Evolutionary conservation across 2,888 invertebrate genomes (phyloP), one percentile per base, ranked within the genome.

Genomic region (Ophion ventricosus): DNA sequence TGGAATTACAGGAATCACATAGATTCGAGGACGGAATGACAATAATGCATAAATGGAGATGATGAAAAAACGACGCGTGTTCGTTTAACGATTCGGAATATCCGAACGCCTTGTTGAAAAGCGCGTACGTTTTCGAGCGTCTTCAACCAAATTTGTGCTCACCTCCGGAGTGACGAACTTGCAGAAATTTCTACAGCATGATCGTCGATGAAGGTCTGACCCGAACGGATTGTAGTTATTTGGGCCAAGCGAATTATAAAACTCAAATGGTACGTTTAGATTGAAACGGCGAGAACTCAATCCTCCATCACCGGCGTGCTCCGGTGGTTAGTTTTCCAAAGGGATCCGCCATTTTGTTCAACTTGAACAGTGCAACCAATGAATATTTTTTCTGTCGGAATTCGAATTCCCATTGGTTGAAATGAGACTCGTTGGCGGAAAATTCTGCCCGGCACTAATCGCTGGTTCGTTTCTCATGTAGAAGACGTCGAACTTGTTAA

Each of bases 261-360:
- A 61, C 5, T 1, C 1, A 7, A 64, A 64, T 14, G 29, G 40
- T 17, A 23, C 25, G 64, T 66, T 66, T 25, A 11, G 2, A 59
- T 43, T 59, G 14, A 56, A 56, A 54, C 29, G 25, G 20, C 26
- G 49, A 11, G 25, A 67, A 57, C 11, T 40, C 23, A 72, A 59
- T 43, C 43, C 56, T 54, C 56, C 56, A 59, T 67, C 67, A 67
- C 76, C 76, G 76, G 67, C 67, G 76, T 76, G 76, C 67, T 76
- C 66, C 29, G 49, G 66, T 76, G 57, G 40, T n/a, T 25, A 54
- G 40, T 76, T 77, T 67, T 67, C 67, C 29, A 26, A 77, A 40
- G 57, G 29, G 43, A 77, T 26, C 49, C 20, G 17, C 11, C 17
- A 56, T 66, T 54, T 17, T 25, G 40, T 29, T 49, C 11, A 56